These are phyloP conservation scores for Platysternon megacephalum DNA, from an alignment of 2,113 vertebrate genomes.

Conservation along the genomic window DNA sequence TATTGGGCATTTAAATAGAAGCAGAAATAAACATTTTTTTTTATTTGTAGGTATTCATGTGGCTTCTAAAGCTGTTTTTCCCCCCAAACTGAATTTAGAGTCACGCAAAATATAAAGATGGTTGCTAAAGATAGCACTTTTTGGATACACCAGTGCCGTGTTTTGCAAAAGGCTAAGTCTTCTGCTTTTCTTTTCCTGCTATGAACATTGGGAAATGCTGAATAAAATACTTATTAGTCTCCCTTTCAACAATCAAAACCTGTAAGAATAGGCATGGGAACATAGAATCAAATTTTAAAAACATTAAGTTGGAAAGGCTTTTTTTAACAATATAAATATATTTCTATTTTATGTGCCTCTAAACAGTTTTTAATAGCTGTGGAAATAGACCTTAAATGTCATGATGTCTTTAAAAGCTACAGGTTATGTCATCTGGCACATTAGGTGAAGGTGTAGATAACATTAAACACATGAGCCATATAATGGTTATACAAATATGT, in stretches of 20 bases:
- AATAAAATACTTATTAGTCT: constrained; percentile 14
- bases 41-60: not conserved
- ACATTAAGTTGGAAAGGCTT: constrained; percentile 23
- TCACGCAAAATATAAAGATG: not conserved
- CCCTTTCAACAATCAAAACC: constrained; percentile 24
- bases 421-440: constrained; percentile 24
- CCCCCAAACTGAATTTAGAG: not conserved
- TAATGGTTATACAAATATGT: constrained; percentile 52
- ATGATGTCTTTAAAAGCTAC: not conserved
- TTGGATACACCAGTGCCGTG: not conserved
- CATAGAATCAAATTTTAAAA: constrained; percentile 45
- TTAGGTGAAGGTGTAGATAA: constrained; percentile 25
- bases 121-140: not conserved
- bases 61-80: not conserved
- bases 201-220: constrained; percentile 7
- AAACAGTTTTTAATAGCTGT: constrained; percentile 51
- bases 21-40: not conserved
- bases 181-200: constrained; percentile 27
- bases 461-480: not conserved
- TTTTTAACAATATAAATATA: constrained; percentile 14
- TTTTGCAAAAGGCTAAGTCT: constrained; percentile 25
- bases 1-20: not conserved
- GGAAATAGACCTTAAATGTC: constrained; percentile 55
- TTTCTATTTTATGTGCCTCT: constrained; percentile 60
- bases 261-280: constrained; percentile 24